Base-by-base conservation (phyloP, 2,113 vertebrate genomes). In the Catharus minimus region DNA sequence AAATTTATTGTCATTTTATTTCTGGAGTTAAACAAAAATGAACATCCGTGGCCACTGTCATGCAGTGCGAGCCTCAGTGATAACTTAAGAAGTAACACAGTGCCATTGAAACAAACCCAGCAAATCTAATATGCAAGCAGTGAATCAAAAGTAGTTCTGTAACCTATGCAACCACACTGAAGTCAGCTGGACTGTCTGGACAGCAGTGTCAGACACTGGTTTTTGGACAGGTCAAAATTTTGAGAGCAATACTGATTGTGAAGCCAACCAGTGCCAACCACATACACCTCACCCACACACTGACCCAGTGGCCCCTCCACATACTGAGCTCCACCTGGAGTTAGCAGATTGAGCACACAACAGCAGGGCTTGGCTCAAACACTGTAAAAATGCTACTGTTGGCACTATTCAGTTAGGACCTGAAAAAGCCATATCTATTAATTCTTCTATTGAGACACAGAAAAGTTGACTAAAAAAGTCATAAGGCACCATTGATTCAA, bases 401-500 rank as follows among this genome's bases (percentile, higher is more conserved):
- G 3, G 57, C 56, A 36, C 52, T 74, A 15, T 46, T 92, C 78
- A 93, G 13, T 84, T 75, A 85, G 90, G 92, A 86, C 74, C 93
- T 33, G 65, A 73, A 95, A 88, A 81, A 67, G 61, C 75, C 91
- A 94, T 1, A 1, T 39, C 55, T 50, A 47, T 33, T 77, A 4
- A n/a, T 84, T 95, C 93, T 95, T 95, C 87, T 95, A 93, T 14
- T 90, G 91, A 97, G 39, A 92, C 56, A 95, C 36, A 93, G 78
- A 90, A 89, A 96, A 93, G 38, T 92, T 41, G 28, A 91, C 81
- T 96, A 87, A 93, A 91, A 89, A 96, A 94, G 79, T 96, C 95
- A 13, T 94, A 97, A 97, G 97, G 97, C 97, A 98, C 97, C 96
- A 95, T 38, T 94, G 92, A 85, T 94, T 95, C 92, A 96, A 89